Percentiles rank a stretch among this genome's conserved stretches.
These are phyloP conservation scores for Cephonodes hylas DNA, from an alignment of 2,888 invertebrate genomes.

Conservation along the genomic window DNA sequence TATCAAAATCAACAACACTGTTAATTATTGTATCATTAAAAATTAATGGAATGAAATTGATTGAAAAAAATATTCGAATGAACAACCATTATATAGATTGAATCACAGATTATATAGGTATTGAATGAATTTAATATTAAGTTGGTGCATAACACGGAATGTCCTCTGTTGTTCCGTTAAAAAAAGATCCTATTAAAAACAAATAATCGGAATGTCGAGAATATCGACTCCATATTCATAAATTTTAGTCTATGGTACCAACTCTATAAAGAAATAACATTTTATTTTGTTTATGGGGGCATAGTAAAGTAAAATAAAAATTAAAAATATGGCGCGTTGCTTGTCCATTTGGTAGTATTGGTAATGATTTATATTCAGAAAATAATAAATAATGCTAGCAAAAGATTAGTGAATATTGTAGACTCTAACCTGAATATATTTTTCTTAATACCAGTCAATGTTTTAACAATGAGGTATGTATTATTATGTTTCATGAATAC, in stretches of 20 bases:
- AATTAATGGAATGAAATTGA: background rate
- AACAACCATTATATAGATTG: no score
- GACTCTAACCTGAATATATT: background rate
- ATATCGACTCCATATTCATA: no score
- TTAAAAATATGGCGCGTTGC: background rate
- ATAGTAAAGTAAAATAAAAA: no score
- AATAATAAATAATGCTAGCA: background rate
- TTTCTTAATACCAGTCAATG: background rate
- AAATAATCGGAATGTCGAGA: no score
- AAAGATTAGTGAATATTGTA: background rate
- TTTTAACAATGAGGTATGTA: conserved; percentile 24
- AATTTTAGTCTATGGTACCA: no score
- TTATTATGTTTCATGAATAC: background rate
- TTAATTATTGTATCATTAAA: background rate
- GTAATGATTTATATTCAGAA: background rate
- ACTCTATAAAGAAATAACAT: no score
- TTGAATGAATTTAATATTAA: background rate
- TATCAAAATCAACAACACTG: background rate
- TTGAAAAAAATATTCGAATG: no score
- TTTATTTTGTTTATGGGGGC: no score
- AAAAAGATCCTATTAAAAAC: no score
- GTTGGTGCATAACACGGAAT: no score
- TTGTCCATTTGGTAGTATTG: background rate
- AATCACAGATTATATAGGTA: no score
- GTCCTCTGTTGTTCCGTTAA: no score